Evolutionary conservation across 35 echinoderm and acorn worm species (phyloP), one percentile per base, ranked within the genome.

Genomic region (Amphiura filiformis): DNA sequence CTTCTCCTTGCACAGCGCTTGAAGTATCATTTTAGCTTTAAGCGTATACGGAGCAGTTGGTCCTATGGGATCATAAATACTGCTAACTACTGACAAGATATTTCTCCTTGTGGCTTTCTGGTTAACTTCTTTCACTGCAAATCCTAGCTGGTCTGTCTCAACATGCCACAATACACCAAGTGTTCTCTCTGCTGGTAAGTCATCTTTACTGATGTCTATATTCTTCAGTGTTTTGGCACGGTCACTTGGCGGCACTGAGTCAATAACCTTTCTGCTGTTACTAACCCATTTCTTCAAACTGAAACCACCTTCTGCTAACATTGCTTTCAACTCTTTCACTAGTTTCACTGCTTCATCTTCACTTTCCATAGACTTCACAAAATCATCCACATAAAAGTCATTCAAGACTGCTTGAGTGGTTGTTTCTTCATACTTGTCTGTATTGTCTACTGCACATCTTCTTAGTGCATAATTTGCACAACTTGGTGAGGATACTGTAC

Each of bases 301-400:
- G 37, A 96, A 96, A 75, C 94, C 94, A 41, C 94, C 94, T 13
- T 56, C 81, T 20, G 7, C 30, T 39, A 91, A 85, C 40, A 89
- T 17, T 36, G 78, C 79, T 4, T 30, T n/a, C n/a, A n/a, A n/a
- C n/a, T n/a, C n/a, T n/a, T n/a, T n/a, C n/a, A n/a, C n/a, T n/a
- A n/a, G n/a, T n/a, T n/a, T n/a, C n/a, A n/a, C n/a, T n/a, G n/a
- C n/a, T n/a, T n/a, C n/a, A n/a, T n/a, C n/a, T 76, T 36, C 84
- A 78, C 30, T 91, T 31, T 42, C 33, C 92, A 80, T 33, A 88
- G n/a, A n/a, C n/a, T n/a, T n/a, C n/a, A n/a, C n/a, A n/a, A n/a
- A n/a, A n/a, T n/a, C n/a, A n/a, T n/a, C 89, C 28, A 92, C 89
- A 52, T 95, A 95, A 39, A 95, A 95, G 61, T 92, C 81, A 13